Evolutionary conservation across 2,888 invertebrate genomes (phyloP), one percentile per base, ranked within the genome.

Genomic region (Epirrhoe alternata): DNA sequence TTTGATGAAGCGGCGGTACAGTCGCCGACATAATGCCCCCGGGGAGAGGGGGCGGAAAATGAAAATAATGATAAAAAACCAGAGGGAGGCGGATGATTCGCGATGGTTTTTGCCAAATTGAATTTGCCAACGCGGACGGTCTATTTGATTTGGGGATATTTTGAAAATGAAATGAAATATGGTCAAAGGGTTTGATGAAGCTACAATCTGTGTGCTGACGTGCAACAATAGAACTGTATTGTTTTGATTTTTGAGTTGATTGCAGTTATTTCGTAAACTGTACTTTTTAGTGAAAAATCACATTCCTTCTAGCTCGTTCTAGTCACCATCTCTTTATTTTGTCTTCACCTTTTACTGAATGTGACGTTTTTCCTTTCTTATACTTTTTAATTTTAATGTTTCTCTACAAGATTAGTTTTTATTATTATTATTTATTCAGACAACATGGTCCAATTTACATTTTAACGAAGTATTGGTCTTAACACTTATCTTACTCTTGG

Each of bases 61-160:
- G 68, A 72, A 75, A 75, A 76, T 72, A 74, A 76, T 74, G 74
- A 72, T 71, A 74, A 76, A 73, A 76, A 65, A 61, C 68, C 72
- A 53, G 58, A 56, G 71, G 70, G 70, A 57, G 68, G 50, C 68
- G 59, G 69, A 70, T 72, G 69, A 71, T 69, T 66, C 59, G 52
- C 64, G 63, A 69, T 66, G 64, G 62, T 68, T 70, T 69, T 64
- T 57, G 65, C 63, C 58, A 70, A 74, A 70, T 69, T 70, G 61
- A 70, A 70, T 70, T 68, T 61, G 57, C 47, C 60, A n/a, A n/a
- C n/a, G n/a, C n/a, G n/a, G 56, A 62, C 54, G 54, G 67, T 62
- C 35, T 70, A 54, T 63, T 63, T 64, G 65, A 64, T 70, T 66
- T 67, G 64, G 68, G 68, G 67, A 56, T 64, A 61, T 58, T 68